Base-by-base conservation (phyloP, 2,888 invertebrate genomes). In the Sisyra nigra region DNA sequence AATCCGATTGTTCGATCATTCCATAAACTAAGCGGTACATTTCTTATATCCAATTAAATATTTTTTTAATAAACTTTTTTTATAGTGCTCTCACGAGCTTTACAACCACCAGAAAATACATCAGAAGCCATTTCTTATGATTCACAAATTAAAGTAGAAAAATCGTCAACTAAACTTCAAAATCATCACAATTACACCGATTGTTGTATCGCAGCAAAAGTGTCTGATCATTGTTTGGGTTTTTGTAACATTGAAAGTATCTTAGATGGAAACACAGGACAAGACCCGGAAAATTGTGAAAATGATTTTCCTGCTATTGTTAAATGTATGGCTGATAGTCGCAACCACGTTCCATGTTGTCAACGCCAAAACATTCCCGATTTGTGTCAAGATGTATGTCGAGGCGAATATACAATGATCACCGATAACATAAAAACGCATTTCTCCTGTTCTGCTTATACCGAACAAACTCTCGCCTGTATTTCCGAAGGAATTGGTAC, bases 341-440 rank as follows among this genome's bases (percentile, higher is more conserved):
- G 86, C 13, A 85, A 88, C 63, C 87, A 87, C 63, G 79, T 84
- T 19, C 86, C 86, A 0, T 87, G 87, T 59, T 87, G 87, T 57
- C 75, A 81, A 15, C 76, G 78, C 50, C 84, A 85, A 57, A 71
- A 76, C 44, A 81, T 87, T 14, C 87, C 87, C 0, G 84, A 85
- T 58, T 76, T 86, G 51, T 87, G 87, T 56, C 85, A 84, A 55
- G 85, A 86, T 50, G 83, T 87, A 49, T 87, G 87, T 56, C 68
- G 83, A 1, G 87, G 87, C 18, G 84, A 86, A 58, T 87, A 86
- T 61, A 84, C 84, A 1, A 76, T 83, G 1, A 85, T 85, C 47
- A 84, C 84, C 0, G 84, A 86, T 57, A 80, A 80, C 53, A 77
- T 87, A 46, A 80, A 81, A 59, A 84, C 85, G 0, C 83, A 87